Evolutionary conservation across 2,888 invertebrate species (phyloP).

Genomic region (Trichopoda pennipes): DNA sequence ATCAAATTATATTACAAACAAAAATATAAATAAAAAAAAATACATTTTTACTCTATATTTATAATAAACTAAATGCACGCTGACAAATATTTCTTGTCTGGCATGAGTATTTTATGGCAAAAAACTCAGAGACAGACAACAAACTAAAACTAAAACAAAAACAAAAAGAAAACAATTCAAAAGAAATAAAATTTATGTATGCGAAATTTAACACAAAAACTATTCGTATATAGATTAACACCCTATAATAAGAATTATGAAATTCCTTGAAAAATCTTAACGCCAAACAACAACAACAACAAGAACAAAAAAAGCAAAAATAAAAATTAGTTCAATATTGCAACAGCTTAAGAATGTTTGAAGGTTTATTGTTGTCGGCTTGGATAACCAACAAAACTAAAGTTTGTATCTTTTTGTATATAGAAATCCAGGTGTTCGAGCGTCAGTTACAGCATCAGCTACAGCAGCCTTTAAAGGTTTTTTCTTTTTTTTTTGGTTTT

Average conservation of each 20-base stretch:
- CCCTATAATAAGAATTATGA: constrained; percentile 65
- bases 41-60: constrained; percentile 12
- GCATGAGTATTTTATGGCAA: constrained; percentile 56
- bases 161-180: constrained; percentile 27
- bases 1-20: constrained; percentile 45
- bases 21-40: constrained; percentile 11
- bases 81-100: constrained; percentile 63
- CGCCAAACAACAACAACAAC: too few species aligned
- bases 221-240: constrained; percentile 54
- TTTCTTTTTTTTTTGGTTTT: too few species aligned
- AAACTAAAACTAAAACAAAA: constrained; percentile 29
- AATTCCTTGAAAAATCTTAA: constrained; percentile 58
- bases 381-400: constrained; percentile 47
- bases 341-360: constrained; percentile 62
- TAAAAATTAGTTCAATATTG: constrained; percentile 66
- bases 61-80: constrained; percentile 60
- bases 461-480: constrained; percentile 57
- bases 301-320: constrained; percentile 1
- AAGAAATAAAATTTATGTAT: neutral
- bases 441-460: constrained; percentile 29
- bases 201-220: constrained; percentile 25
- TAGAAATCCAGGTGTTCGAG: constrained; percentile 65
- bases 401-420: constrained; percentile 39
- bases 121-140: constrained; percentile 54
- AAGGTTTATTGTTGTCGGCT: constrained; percentile 58